Evolutionary conservation across 2,113 vertebrate genomes (phyloP).

Genomic region (Psophia crepitans): DNA sequence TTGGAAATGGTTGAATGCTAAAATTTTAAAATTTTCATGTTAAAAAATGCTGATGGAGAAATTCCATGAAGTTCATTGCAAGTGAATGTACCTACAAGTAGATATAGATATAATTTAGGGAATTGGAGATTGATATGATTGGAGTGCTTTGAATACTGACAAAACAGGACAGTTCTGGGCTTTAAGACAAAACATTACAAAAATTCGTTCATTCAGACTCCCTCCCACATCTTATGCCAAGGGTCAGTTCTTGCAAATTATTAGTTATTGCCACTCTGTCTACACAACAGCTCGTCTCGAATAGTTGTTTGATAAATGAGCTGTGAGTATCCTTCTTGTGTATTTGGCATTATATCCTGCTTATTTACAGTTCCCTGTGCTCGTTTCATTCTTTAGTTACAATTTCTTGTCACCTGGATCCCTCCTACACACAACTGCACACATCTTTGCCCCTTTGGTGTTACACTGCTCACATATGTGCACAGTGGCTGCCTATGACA

Average conservation of each 20-base stretch:
- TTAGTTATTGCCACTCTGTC: background rate
- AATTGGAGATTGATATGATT: background rate
- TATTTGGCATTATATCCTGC: background rate
- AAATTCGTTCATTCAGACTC: background rate
- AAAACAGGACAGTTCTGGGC: background rate
- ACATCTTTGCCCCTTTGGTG: background rate
- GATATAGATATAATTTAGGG: background rate
- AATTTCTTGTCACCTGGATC: background rate
- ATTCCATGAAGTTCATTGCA: background rate
- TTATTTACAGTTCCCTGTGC: background rate
- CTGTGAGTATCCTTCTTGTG: background rate
- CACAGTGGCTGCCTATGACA: background rate
- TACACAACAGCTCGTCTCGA: background rate
- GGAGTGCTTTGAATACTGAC: background rate
- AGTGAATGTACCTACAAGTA: background rate
- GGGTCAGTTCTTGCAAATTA: background rate
- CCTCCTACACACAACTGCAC: background rate
- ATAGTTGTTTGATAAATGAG: background rate
- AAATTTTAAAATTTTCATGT: background rate
- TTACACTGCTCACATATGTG: background rate
- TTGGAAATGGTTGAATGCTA: background rate
- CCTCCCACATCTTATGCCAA: background rate
- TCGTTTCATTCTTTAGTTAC: background rate
- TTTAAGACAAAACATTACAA: background rate
- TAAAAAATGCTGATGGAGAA: background rate